A percentile compares a stretch with the other conserved stretches of the same genome.
Evolutionary conservation across 2,797 vertebrate genomes (phyloP).

Genomic region (Streptopelia turtur): DNA sequence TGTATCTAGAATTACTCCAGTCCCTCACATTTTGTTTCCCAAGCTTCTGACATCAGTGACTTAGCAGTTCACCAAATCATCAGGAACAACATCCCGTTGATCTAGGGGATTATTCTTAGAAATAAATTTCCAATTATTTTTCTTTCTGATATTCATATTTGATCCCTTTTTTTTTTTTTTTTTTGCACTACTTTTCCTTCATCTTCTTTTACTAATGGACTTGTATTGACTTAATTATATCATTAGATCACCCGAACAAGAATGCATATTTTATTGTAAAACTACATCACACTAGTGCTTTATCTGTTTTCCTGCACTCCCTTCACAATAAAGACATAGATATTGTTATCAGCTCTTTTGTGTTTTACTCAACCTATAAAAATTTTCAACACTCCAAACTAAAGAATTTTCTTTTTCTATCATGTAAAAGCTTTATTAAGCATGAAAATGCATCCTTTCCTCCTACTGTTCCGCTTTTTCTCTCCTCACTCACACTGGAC

Average conservation of each 20-base stretch:
- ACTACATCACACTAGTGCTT: not conserved
- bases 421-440: not conserved
- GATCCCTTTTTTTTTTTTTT: not conserved
- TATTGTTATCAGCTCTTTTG: not conserved
- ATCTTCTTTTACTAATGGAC: not conserved
- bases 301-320: not conserved
- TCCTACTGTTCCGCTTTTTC: not conserved
- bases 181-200: not conserved
- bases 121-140: not conserved
- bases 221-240: not conserved
- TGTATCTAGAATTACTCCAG: not conserved
- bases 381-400: not conserved
- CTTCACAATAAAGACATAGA: not conserved
- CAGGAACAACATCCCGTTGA: not conserved
- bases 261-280: not conserved
- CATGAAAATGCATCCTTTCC: not conserved
- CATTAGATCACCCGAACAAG: not conserved
- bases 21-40: not conserved
- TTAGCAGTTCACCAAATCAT: not conserved
- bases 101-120: not conserved
- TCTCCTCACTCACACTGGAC: not conserved
- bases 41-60: not conserved
- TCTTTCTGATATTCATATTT: not conserved
- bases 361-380: not conserved
- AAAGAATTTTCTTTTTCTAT: not conserved